These are phyloP conservation scores for Myiopsitta monachus DNA, from an alignment of 2,113 vertebrate genomes.

Conservation along the genomic window DNA sequence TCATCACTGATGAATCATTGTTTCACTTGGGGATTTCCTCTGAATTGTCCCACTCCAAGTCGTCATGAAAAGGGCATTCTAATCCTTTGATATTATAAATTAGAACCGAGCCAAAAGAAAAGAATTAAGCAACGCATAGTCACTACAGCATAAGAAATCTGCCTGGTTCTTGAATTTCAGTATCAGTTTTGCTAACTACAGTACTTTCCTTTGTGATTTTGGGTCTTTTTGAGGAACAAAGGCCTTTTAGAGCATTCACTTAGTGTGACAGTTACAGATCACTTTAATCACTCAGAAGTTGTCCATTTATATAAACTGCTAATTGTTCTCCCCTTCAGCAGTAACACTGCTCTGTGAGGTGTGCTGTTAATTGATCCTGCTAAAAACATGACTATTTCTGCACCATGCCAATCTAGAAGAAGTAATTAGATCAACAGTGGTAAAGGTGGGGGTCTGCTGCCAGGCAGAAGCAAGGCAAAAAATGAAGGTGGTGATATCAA, in stretches of 20 bases:
- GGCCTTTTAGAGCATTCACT: neutral
- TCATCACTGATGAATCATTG: neutral
- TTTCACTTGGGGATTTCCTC: conserved; percentile 34
- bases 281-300: conserved; percentile 44
- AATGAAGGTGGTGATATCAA: neutral
- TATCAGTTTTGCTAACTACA: neutral
- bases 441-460: neutral
- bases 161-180: neutral
- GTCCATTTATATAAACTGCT: conserved; percentile 27
- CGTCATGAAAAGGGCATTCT: neutral
- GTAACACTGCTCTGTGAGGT: conserved; percentile 24
- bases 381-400: conserved; percentile 31
- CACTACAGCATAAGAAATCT: neutral
- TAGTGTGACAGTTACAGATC: neutral
- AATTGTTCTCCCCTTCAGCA: conserved; percentile 42
- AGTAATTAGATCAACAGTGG: conserved; percentile 13
- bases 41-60: neutral
- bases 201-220: neutral
- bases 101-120: neutral
- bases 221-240: neutral
- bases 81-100: neutral
- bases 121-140: neutral
- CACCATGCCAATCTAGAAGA: conserved; percentile 19
- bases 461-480: neutral
- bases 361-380: conserved; percentile 9